These are phyloP conservation scores for Sandelia bainsii DNA, from an alignment of 2,797 vertebrate genomes.

Conservation along the genomic window DNA sequence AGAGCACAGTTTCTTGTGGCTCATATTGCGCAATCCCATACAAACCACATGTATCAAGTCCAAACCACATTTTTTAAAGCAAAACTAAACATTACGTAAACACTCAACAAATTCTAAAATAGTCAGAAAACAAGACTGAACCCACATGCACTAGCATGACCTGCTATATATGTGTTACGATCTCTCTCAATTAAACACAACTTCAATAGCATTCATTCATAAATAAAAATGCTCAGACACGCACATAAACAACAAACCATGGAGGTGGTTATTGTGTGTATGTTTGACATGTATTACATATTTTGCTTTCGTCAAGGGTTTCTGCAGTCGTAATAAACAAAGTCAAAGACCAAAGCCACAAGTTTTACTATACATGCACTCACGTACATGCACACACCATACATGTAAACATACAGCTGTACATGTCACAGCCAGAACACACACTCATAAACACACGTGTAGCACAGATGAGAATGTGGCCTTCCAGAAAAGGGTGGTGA, in stretches of 20 bases:
- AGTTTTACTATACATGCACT: slow-evolving; percentile 43
- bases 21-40: slow-evolving; percentile 27
- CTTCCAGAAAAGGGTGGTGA: slow-evolving; percentile 13
- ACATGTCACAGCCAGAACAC: slow-evolving; percentile 20
- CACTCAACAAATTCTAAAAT: slow-evolving; percentile 39
- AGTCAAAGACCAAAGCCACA: slow-evolving; percentile 33
- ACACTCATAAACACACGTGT: slow-evolving; percentile 67
- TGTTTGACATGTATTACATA: background rate
- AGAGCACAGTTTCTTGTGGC: slow-evolving; percentile 5
- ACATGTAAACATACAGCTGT: slow-evolving; percentile 44
- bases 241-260: slow-evolving; percentile 23
- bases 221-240: slow-evolving; percentile 14
- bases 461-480: slow-evolving; percentile 57
- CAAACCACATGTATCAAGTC: slow-evolving; percentile 22
- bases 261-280: slow-evolving; percentile 16
- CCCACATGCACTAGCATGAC: background rate
- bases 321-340: slow-evolving; percentile 42
- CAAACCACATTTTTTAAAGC: slow-evolving; percentile 29
- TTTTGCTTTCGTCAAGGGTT: slow-evolving; percentile 37
- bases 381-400: slow-evolving; percentile 22
- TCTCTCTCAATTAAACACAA: slow-evolving; percentile 21
- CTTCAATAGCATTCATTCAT: slow-evolving; percentile 25
- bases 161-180: slow-evolving; percentile 7
- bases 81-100: slow-evolving; percentile 40
- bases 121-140: slow-evolving; percentile 2